Percentiles rank a stretch among this genome's conserved stretches.
These are phyloP conservation scores for Notarius lentiginosus DNA, from an alignment of 2,113 vertebrate genomes.

Conservation along the genomic window DNA sequence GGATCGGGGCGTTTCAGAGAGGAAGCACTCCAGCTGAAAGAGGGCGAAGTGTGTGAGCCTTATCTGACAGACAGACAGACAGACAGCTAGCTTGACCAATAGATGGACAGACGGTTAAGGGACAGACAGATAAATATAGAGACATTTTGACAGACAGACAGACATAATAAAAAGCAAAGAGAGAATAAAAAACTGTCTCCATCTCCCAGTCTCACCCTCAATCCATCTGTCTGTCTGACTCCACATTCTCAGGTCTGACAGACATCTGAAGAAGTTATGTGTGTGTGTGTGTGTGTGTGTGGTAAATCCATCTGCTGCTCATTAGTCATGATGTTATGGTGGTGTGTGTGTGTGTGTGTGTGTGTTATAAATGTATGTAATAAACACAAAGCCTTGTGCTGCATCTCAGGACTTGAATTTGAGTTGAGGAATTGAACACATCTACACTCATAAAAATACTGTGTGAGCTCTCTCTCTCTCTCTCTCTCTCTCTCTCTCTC, in stretches of 20 bases:
- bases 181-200: background rate
- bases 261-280: background rate
- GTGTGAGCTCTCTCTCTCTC: background rate
- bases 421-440: background rate
- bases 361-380: background rate
- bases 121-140: background rate
- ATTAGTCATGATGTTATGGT: background rate
- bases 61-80: background rate
- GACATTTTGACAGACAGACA: background rate
- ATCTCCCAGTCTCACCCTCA: background rate
- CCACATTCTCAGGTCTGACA: background rate
- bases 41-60: too few relatives aligned
- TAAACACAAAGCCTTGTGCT: background rate
- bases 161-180: background rate
- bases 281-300: background rate
- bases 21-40: too few relatives aligned
- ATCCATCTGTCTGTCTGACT: background rate
- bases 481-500: background rate
- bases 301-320: background rate
- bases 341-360: background rate
- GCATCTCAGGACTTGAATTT: background rate
- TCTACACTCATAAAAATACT: background rate
- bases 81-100: background rate
- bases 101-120: background rate
- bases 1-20: too few relatives aligned